Percentiles rank a stretch among this genome's conserved stretches.
phyloP scores from a whole-genome alignment of 2,113 vertebrate species.

The Helogale parvula region DNA sequence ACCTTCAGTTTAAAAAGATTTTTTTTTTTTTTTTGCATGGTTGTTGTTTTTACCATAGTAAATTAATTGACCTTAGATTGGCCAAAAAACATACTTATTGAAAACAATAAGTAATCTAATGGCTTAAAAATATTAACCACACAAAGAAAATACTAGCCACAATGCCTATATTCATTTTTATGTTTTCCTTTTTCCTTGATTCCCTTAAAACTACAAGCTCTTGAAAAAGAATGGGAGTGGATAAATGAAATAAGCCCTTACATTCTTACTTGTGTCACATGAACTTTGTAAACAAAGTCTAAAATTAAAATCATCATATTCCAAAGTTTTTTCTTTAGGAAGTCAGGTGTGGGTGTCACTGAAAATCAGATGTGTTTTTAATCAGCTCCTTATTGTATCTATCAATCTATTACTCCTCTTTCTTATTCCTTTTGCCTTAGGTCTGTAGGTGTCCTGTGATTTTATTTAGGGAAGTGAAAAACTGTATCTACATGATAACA shows the following conservation, averaged over 20 bases:
- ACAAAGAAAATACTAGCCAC: conserved; percentile 18
- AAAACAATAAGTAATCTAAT: neutral
- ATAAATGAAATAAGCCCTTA: conserved; percentile 47
- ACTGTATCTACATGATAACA: neutral
- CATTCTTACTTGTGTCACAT: neutral
- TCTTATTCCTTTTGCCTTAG: conserved; percentile 30
- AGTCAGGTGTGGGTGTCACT: neutral
- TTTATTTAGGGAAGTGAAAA: conserved; percentile 43
- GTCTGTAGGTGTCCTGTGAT: conserved; percentile 49
- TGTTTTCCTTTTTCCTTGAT: conserved; percentile 39
- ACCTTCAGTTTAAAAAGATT: neutral
- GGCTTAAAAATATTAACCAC: conserved; percentile 36
- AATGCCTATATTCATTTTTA: neutral
- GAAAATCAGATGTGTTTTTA: conserved; percentile 30
- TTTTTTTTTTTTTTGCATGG: neutral
- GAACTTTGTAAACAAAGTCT: neutral
- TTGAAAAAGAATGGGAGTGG: conserved; percentile 19
- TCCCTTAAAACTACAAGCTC: conserved; percentile 5
- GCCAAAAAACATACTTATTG: neutral
- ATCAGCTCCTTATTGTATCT: conserved; percentile 20
- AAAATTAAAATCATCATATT: neutral
- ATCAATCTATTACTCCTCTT: neutral
- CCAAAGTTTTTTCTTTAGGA: neutral
- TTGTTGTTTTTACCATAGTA: conserved; percentile 26
- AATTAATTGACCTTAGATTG: conserved; percentile 39